Percentiles rank a stretch among this genome's conserved stretches.
Evolutionary conservation across 2,113 vertebrate species (phyloP).

Genomic region (Callocephalon fimbriatum): DNA sequence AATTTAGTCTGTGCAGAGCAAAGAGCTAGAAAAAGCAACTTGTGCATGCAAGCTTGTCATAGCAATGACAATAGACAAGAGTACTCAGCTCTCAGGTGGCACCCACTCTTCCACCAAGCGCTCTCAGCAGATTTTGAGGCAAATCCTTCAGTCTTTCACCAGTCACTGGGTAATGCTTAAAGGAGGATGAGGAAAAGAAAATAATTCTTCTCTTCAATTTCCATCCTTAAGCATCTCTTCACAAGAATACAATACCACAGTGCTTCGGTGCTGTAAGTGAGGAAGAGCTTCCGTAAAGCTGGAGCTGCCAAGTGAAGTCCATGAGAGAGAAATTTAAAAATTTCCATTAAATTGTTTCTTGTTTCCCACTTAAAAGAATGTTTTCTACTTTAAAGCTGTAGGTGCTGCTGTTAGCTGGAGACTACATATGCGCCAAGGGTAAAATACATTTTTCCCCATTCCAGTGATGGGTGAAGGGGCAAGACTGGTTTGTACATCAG

Average conservation of each 20-base stretch:
- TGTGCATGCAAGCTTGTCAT: background rate
- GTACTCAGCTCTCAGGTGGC: background rate
- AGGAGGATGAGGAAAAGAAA: background rate
- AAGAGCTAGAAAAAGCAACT: background rate
- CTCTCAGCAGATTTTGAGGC: background rate
- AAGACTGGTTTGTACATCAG: background rate
- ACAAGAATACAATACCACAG: rapidly evolving
- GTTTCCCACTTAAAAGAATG: background rate
- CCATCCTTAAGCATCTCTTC: background rate
- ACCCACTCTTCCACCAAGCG: background rate
- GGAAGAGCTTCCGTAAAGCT: background rate
- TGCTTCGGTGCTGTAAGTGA: background rate
- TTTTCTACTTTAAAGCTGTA: background rate
- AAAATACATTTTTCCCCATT: background rate
- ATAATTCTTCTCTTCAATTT: background rate
- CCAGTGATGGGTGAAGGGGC: background rate
- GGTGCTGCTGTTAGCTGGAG: background rate
- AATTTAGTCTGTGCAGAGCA: background rate
- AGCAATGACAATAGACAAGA: background rate
- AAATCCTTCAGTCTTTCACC: background rate
- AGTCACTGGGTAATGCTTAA: background rate
- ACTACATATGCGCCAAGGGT: background rate
- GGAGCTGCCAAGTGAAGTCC: background rate
- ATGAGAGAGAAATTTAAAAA: background rate
- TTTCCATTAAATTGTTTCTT: background rate